These are phyloP conservation scores for Halocaridina rubra DNA, from an alignment of 2,888 invertebrate genomes.

Conservation along the genomic window DNA sequence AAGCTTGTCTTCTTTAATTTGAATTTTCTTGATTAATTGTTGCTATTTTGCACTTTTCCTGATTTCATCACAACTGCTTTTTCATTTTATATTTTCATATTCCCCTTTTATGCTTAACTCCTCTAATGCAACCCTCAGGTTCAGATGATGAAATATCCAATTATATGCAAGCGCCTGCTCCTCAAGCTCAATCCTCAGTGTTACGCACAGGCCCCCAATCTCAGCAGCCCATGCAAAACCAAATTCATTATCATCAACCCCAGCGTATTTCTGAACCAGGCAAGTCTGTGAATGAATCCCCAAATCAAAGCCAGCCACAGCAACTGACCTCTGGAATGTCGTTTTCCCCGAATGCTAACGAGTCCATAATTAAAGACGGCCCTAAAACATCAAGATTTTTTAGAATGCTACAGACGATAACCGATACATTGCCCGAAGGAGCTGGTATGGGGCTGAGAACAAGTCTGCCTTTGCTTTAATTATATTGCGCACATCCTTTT, in stretches of 20 bases:
- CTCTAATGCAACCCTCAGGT: constrained; percentile 54
- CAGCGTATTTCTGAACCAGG: constrained; percentile 1
- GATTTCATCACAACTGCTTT: not conserved
- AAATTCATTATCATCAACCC: not conserved
- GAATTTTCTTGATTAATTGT: not conserved
- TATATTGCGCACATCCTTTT: too few relatives aligned
- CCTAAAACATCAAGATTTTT: constrained; percentile 49
- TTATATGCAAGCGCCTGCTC: constrained; percentile 45
- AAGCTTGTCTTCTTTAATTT: too few relatives aligned
- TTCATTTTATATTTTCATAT: constrained; percentile 4
- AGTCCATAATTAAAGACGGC: not conserved
- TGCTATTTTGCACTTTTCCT: not conserved
- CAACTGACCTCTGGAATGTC: not conserved
- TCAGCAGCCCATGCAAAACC: not conserved
- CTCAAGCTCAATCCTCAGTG: constrained; percentile 26
- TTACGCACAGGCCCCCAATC: constrained; percentile 10
- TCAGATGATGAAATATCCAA: constrained; percentile 57
- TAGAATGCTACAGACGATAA: constrained; percentile 50
- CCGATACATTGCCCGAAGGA: constrained; percentile 53
- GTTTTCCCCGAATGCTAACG: not conserved
- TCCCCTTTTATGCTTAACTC: constrained; percentile 37
- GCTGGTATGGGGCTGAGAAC: constrained; percentile 50
- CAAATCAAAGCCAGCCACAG: not conserved
- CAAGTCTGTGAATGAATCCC: not conserved
- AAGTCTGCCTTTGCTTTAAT: too few relatives aligned